These are phyloP conservation scores for Orthosia gothica DNA, from an alignment of 2,888 invertebrate genomes.

Conservation along the genomic window DNA sequence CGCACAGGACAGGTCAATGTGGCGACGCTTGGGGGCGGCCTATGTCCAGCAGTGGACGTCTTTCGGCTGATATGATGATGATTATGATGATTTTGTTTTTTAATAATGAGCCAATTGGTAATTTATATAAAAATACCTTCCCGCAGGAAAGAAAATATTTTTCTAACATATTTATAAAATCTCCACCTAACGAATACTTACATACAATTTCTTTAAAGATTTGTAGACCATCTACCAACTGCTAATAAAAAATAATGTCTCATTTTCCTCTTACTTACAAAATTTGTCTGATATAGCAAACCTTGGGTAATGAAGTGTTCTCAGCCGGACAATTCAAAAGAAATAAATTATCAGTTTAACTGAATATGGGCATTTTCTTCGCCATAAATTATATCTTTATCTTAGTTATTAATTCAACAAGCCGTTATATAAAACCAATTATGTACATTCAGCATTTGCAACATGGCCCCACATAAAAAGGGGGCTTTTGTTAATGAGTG, in stretches of 20 bases:
- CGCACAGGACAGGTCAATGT: too few relatives aligned
- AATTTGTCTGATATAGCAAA: conserved; percentile 9
- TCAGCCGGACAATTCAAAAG: too few relatives aligned
- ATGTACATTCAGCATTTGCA: conserved; percentile 80
- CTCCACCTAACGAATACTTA: not conserved
- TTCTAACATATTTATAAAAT: not conserved
- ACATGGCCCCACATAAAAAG: conserved; percentile 76
- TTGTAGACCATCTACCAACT: not conserved
- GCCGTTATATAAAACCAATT: conserved; percentile 79
- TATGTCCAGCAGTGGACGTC: too few relatives aligned
- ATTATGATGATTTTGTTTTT: too few relatives aligned
- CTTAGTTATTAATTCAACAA: conserved; percentile 76
- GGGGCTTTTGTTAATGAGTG: too few relatives aligned
- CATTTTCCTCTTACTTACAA: not conserved
- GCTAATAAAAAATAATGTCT: not conserved
- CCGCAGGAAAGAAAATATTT: too few relatives aligned
- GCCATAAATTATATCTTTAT: conserved; percentile 69
- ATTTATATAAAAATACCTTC: too few relatives aligned
- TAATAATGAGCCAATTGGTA: too few relatives aligned
- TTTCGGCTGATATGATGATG: too few relatives aligned
- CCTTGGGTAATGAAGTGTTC: conserved; percentile 51
- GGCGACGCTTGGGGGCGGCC: too few relatives aligned
- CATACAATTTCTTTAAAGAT: not conserved
- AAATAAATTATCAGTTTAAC: conserved; percentile 62
- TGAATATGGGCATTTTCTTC: conserved; percentile 64